A percentile compares a stretch with the other conserved stretches of the same genome.
Conservation (phyloP, 2,888 invertebrate species). For the Dorcus hopei region DNA sequence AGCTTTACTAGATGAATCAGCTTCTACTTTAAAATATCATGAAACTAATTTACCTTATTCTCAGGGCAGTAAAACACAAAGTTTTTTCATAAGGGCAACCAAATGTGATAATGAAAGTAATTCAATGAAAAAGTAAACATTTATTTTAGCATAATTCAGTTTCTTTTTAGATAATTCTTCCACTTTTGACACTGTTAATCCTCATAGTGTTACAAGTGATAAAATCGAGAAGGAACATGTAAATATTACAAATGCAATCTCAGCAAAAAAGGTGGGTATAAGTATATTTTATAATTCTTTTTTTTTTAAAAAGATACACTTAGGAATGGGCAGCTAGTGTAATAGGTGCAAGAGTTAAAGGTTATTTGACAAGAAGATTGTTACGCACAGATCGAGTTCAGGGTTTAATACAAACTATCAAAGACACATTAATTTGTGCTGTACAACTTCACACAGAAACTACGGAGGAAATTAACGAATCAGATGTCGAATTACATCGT, state of each 20-base stretch:
- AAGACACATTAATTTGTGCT: conserved; percentile 74
- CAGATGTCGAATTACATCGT: conserved; percentile 70
- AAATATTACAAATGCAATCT: not conserved
- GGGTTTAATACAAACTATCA: conserved; percentile 73
- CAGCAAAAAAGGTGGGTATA: not conserved
- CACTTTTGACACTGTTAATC: too few relatives aligned
- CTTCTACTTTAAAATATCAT: too few relatives aligned
- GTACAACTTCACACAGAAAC: conserved; percentile 66
- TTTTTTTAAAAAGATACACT: conserved; percentile 12
- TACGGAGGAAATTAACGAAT: conserved; percentile 56
- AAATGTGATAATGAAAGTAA: too few relatives aligned
- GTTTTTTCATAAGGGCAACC: too few relatives aligned
- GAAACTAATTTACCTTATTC: too few relatives aligned
- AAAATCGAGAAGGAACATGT: too few relatives aligned
- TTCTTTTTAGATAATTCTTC: too few relatives aligned
- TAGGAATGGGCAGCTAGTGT: conserved; percentile 60
- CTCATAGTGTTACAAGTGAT: too few relatives aligned
- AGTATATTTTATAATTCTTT: not conserved
- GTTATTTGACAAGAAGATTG: conserved; percentile 77
- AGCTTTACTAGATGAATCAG: too few relatives aligned
- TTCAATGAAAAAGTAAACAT: too few relatives aligned
- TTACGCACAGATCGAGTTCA: conserved; percentile 79
- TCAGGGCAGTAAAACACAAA: too few relatives aligned
- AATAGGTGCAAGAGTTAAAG: conserved; percentile 68
- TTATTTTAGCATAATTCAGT: too few relatives aligned